A percentile compares a stretch with the other conserved stretches of the same genome.
Evolutionary conservation across 1,140 invertebrate genomes (phyloP).

Genomic region (Chymomyza costata): DNA sequence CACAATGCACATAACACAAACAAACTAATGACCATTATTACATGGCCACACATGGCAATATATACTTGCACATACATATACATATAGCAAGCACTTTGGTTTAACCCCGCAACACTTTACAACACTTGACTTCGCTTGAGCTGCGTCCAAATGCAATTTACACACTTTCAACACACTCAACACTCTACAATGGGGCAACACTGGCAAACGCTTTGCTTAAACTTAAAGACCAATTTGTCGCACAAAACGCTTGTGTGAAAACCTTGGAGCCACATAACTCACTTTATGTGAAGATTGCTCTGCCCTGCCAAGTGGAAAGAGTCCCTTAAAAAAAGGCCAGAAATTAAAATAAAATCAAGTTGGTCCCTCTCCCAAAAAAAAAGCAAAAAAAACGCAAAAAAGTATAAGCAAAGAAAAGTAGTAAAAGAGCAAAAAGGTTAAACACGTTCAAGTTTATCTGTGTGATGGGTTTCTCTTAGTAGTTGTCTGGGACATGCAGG

Average conservation of each 20-base stretch:
- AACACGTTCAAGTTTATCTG: too few species aligned
- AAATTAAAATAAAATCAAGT: slow-evolving; percentile 53
- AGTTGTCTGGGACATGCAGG: slow-evolving; percentile 3
- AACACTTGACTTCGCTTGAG: slow-evolving; percentile 15
- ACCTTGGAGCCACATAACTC: slow-evolving; percentile 40
- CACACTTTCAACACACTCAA: slow-evolving; percentile 14
- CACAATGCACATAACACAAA: slow-evolving; percentile 14
- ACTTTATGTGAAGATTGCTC: slow-evolving; percentile 42
- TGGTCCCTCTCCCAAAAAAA: too few species aligned
- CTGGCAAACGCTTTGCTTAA: slow-evolving; percentile 28
- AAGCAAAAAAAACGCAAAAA: slow-evolving; percentile 1
- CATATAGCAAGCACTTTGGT: slow-evolving; percentile 5
- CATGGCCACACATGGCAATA: too few species aligned
- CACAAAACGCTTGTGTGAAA: slow-evolving; percentile 26
- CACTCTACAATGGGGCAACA: too few species aligned
- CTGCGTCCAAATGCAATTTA: slow-evolving; percentile 21
- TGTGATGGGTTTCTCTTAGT: too few species aligned
- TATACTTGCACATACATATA: too few species aligned
- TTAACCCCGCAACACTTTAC: neutral
- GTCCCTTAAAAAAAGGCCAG: slow-evolving; percentile 12
- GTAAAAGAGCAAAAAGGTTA: too few species aligned
- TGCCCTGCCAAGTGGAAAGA: slow-evolving; percentile 1
- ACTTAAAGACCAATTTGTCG: slow-evolving; percentile 51
- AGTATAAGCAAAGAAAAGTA: too few species aligned
- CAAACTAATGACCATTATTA: slow-evolving; percentile 52